Evolutionary conservation across 2,888 invertebrate species (phyloP), one percentile per base, ranked within the genome.

Genomic region (Sarcophaga variegata): DNA sequence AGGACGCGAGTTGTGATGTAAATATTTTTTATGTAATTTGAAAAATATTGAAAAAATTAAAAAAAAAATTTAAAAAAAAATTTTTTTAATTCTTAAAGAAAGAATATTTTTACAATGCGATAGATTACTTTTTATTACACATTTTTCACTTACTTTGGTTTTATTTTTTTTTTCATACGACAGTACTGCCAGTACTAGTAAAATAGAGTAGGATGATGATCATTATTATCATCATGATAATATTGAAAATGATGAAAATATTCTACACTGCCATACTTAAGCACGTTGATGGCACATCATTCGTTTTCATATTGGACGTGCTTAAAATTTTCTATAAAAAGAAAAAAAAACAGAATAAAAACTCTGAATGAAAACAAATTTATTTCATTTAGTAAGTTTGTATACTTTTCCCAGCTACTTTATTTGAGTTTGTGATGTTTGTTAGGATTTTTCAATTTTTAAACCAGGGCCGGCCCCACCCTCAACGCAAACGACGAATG

Each of bases 221-320:
- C 3, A 27, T 77, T 25, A 54, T 37, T 37, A 37, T 37, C 37
- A 37, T 37, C 37, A 37, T 37, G 37, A 37, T 37, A 10, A 37
- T 59, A 62, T 17, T 47, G 64, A 63, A 72, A 59, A 74, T 64
- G 77, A 83, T 81, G 84, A 71, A 70, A 81, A 81, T 84, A 20
- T 81, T 78, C 20, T 69, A 83, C 72, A 47, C 67, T 71, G 49
- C 25, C 37, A 76, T 66, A 25, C 64, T 75, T 70, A 25, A 78
- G 81, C 84, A 84, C 87, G 81, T 87, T 76, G 84, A 81, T 84
- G n/a, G 78, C 78, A 87, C 86, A 81, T 87, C 83, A 87, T 84
- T 87, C 86, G 84, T 87, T 86, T 83, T 86, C 86, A 87, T 81
- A 75, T 84, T 71, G 81, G 66, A 87, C 86, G 84, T 87, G 84